These are phyloP conservation scores for Ypsolopha scabrella DNA, from an alignment of 2,888 invertebrate genomes.

Conservation along the genomic window DNA sequence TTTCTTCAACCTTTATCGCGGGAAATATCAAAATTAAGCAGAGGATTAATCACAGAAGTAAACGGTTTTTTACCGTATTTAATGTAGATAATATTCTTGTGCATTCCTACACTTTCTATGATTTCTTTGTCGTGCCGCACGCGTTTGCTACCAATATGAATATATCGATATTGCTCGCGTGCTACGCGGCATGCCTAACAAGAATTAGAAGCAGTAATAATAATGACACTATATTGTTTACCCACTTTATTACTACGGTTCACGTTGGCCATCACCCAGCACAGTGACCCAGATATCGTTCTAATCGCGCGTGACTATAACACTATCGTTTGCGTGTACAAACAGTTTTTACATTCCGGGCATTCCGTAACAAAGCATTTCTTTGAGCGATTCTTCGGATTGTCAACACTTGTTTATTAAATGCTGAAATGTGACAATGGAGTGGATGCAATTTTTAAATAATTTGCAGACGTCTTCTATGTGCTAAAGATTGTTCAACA, in stretches of 20 bases:
- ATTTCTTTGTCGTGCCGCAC: too few species aligned
- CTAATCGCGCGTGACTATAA: constrained; percentile 50
- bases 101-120: too few species aligned
- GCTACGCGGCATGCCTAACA: neutral
- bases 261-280: constrained; percentile 16
- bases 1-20: too few species aligned
- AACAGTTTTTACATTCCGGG: constrained; percentile 12
- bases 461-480: too few species aligned
- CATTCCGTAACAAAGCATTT: neutral
- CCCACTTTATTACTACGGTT: neutral
- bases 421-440: too few species aligned
- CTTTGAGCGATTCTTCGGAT: neutral
- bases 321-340: constrained; percentile 31
- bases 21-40: too few species aligned
- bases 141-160: neutral
- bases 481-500: too few species aligned
- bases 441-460: too few species aligned
- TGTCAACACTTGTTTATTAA: too few species aligned
- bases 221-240: neutral
- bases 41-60: too few species aligned
- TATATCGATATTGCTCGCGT: neutral
- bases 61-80: too few species aligned
- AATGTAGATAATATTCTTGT: too few species aligned
- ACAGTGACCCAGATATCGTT: constrained; percentile 46
- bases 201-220: neutral